Base-by-base conservation (phyloP, 2,888 invertebrate species). In the Pandemis corylana region DNA sequence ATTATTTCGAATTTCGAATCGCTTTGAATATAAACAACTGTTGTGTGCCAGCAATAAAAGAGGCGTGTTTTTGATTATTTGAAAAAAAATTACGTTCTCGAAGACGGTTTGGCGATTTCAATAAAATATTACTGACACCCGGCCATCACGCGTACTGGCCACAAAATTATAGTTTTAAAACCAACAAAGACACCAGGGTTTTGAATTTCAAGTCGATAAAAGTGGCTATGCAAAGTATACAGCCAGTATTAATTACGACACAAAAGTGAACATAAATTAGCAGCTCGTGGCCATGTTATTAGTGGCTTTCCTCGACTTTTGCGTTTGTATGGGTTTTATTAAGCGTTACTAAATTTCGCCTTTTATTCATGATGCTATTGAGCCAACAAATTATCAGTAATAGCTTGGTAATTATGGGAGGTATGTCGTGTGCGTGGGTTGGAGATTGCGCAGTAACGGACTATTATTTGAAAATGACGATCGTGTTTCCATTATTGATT, bases 21-120 rank as follows among this genome's bases (percentile, higher is more conserved):
- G 83, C 82, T 84, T 89, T 87, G 84, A 84, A 87, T 87, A 86
- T 90, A 88, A 87, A 89, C 90, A 91, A 90, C 90, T 90, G 89
- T 86, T 88, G 76, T 80, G 77, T 77, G 75, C 86, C 84, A 85
- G 73, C 79, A 75, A 83, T 82, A 78, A 79, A 80, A 82, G 87
- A 81, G 64, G 76, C 78, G 73, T 62, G 76, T 66, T 73, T 78
- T 79, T 75, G 72, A 77, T 78, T 77, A 75, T 81, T 77, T 79
- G 78, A 76, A 83, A 83, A 84, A 78, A 78, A 83, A 15, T 5
- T 53, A 12, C 78, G 78, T 82, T 77, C 81, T 76, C 71, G 77
- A 78, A 78, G 79, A 80, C 78, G 78, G 78, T 80, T 78, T 49
- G n/a, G 15, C 65, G 72, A 75, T 85, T 85, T 82, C 82, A 88